Conservation (phyloP, 2,888 invertebrate genomes). For the Chrysina gloriosa region DNA sequence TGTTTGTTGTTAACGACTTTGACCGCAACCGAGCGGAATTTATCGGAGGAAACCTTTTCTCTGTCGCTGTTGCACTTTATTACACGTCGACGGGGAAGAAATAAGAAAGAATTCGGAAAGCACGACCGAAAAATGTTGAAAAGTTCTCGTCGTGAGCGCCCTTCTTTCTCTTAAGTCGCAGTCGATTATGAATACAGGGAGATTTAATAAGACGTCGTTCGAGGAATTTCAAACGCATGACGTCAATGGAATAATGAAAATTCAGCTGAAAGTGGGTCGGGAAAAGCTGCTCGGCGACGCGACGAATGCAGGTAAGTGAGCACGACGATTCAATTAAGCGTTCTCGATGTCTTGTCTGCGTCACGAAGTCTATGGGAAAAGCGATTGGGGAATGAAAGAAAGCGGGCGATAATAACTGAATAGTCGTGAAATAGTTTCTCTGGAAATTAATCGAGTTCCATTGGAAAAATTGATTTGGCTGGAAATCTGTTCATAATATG, state of each 20-base stretch:
- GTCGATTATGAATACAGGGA: neutral
- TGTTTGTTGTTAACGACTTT: constrained; percentile 63
- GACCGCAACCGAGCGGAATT: constrained; percentile 60
- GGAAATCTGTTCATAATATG: too few species aligned
- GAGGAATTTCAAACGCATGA: neutral
- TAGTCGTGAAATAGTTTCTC: too few species aligned
- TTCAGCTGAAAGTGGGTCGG: neutral
- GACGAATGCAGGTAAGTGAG: too few species aligned
- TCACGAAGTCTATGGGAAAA: too few species aligned
- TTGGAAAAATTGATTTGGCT: too few species aligned
- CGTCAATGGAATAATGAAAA: constrained; percentile 1
- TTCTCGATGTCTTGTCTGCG: too few species aligned
- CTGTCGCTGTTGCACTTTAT: constrained; percentile 46
- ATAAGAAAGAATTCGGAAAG: neutral
- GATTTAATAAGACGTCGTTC: constrained; percentile 9
- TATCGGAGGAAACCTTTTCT: constrained; percentile 57
- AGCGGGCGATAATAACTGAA: too few species aligned
- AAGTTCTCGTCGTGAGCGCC: too few species aligned
- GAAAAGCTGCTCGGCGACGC: too few species aligned
- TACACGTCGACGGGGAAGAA: constrained; percentile 40
- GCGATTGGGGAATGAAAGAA: too few species aligned
- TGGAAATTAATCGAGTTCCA: too few species aligned
- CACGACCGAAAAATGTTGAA: neutral
- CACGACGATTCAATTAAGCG: too few species aligned
- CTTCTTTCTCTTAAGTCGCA: neutral